Evolutionary conservation across 2,113 vertebrate genomes (phyloP).

Genomic region (Hystrix cristata): DNA sequence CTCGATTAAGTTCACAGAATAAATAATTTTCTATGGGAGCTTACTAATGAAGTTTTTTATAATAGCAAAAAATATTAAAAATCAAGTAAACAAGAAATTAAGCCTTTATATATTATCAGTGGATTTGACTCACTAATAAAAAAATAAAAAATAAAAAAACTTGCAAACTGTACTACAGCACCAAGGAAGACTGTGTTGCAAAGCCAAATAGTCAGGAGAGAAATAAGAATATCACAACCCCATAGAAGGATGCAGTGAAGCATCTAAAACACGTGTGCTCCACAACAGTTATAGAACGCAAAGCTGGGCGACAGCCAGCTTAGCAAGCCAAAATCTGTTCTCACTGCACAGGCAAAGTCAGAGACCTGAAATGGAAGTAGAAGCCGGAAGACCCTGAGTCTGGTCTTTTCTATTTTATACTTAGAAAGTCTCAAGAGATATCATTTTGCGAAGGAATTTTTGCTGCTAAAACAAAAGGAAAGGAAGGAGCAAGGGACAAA

Average conservation of each 20-base stretch:
- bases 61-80: conserved; percentile 64
- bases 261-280: neutral
- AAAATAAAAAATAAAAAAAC: neutral
- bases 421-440: neutral
- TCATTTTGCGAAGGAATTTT: neutral
- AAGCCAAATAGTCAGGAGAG: neutral
- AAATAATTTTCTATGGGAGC: neutral
- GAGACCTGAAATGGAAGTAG: neutral
- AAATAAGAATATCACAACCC: neutral
- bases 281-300: neutral
- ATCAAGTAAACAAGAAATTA: conserved; percentile 54
- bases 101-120: neutral
- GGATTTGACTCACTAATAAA: neutral
- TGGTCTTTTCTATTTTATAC: neutral
- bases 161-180: neutral
- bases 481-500: neutral
- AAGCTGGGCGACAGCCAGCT: neutral
- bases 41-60: conserved; percentile 46
- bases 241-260: neutral
- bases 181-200: neutral
- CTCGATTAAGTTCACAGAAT: conserved; percentile 40
- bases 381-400: neutral
- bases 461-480: neutral
- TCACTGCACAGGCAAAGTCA: neutral
- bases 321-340: neutral